phyloP scores from a whole-genome alignment of 2,113 vertebrate species.

The Chloropsis cyanopogon region DNA sequence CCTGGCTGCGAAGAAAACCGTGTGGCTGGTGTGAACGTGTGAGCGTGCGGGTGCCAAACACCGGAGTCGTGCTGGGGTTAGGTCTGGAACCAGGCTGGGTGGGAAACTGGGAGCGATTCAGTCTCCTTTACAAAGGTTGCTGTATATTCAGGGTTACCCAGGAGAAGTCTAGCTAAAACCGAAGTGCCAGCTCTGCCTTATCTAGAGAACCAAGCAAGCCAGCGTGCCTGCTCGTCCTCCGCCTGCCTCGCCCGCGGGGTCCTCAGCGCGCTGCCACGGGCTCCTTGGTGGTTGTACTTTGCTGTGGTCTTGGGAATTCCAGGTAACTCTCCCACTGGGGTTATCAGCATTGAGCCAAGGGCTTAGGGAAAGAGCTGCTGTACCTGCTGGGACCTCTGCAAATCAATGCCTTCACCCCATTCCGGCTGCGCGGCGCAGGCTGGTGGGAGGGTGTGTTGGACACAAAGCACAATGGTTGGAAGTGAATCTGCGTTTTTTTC shows the following conservation, averaged over 20 bases:
- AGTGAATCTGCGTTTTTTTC: constrained; percentile 52
- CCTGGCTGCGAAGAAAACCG: background rate
- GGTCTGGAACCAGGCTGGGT: background rate
- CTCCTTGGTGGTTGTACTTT: constrained; percentile 1
- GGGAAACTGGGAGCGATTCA: background rate
- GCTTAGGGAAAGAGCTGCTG: constrained; percentile 68
- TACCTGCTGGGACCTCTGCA: constrained; percentile 65
- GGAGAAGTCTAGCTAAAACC: constrained; percentile 32
- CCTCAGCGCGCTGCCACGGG: background rate
- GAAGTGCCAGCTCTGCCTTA: constrained; percentile 65
- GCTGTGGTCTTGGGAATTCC: constrained; percentile 36
- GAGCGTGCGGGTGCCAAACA: accelerated
- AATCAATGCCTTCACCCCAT: constrained; percentile 69
- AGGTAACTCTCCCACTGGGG: constrained; percentile 12
- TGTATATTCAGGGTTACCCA: constrained; percentile 6
- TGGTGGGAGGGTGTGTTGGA: constrained; percentile 58
- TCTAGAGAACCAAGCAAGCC: constrained; percentile 31
- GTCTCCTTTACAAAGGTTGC: background rate
- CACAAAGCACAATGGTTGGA: constrained; percentile 75
- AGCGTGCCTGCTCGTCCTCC: constrained; percentile 36
- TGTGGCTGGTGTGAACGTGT: background rate
- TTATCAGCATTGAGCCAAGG: constrained; percentile 57
- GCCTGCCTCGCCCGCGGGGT: background rate
- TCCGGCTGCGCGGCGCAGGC: constrained; percentile 37
- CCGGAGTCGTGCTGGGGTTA: background rate